Evolutionary conservation across 2,888 invertebrate species (phyloP).

Genomic region (Drosophila koepferae): DNA sequence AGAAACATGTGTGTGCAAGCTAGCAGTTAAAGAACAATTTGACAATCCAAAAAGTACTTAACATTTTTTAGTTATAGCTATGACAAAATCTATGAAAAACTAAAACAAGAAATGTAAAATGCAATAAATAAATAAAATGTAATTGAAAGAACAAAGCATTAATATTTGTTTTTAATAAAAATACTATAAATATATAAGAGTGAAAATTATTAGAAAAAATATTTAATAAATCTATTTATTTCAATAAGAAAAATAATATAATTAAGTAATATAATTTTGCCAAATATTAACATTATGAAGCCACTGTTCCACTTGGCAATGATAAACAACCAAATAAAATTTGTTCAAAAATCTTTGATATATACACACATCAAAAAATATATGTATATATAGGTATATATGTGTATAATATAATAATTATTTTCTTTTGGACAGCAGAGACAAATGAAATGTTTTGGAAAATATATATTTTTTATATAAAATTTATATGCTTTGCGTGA

Average conservation of each 20-base stretch:
- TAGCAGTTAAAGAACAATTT: too few species aligned
- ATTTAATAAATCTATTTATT: not conserved
- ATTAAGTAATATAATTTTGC: too few species aligned
- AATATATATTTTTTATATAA: conserved; percentile 26
- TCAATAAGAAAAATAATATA: not conserved
- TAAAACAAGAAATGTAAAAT: too few species aligned
- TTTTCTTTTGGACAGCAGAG: conserved; percentile 33
- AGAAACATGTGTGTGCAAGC: not conserved
- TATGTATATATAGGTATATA: conserved; percentile 1
- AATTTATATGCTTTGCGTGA: conserved; percentile 24
- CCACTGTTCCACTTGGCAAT: conserved; percentile 21
- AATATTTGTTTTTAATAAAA: not conserved
- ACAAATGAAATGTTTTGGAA: conserved; percentile 63
- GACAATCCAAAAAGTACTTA: too few species aligned
- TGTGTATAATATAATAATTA: conserved; percentile 35
- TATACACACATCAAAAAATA: not conserved
- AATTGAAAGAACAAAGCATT: too few species aligned
- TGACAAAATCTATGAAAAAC: too few species aligned
- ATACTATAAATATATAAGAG: not conserved
- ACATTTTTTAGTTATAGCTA: too few species aligned
- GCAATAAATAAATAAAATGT: too few species aligned
- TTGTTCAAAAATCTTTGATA: conserved; percentile 12
- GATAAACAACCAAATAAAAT: conserved; percentile 35
- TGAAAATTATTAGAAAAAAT: not conserved
- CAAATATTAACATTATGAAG: not conserved